Conservation (phyloP, 2,888 invertebrate species). For the Leucania comma region DNA sequence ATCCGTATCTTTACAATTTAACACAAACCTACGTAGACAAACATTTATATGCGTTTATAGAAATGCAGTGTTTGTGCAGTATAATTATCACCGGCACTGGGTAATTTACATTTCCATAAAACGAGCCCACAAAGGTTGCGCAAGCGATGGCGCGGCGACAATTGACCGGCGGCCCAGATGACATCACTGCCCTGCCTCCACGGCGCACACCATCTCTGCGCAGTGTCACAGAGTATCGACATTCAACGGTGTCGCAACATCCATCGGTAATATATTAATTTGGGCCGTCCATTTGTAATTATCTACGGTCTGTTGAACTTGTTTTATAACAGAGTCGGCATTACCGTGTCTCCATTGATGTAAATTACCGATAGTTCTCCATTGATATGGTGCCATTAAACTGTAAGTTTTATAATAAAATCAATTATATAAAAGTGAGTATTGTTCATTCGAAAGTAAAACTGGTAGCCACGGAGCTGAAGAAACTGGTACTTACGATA, state of each 20-base stretch:
- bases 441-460: constrained; percentile 31
- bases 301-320: constrained; percentile 70
- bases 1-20: constrained; percentile 51
- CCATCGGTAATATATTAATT: constrained; percentile 67
- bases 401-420: constrained; percentile 19
- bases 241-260: constrained; percentile 68
- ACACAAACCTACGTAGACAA: constrained; percentile 38
- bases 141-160: constrained; percentile 70
- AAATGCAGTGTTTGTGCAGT: constrained; percentile 42
- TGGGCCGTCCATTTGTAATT: constrained; percentile 68
- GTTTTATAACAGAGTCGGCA: constrained; percentile 47
- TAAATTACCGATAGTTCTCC: constrained; percentile 35
- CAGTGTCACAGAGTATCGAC: constrained; percentile 55
- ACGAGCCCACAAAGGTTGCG: constrained; percentile 52
- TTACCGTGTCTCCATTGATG: constrained; percentile 40
- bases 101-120: constrained; percentile 59
- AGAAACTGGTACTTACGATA: constrained; percentile 11
- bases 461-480: constrained; percentile 19
- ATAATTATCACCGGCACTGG: constrained; percentile 52
- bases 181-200: constrained; percentile 72
- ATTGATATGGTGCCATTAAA: constrained; percentile 21
- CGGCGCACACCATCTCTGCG: constrained; percentile 49
- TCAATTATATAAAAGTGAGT: constrained; percentile 27
- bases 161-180: constrained; percentile 81
- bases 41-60: constrained; percentile 48